Conservation (phyloP, 1,140 invertebrate species). For the Thaumatotibia leucotreta region DNA sequence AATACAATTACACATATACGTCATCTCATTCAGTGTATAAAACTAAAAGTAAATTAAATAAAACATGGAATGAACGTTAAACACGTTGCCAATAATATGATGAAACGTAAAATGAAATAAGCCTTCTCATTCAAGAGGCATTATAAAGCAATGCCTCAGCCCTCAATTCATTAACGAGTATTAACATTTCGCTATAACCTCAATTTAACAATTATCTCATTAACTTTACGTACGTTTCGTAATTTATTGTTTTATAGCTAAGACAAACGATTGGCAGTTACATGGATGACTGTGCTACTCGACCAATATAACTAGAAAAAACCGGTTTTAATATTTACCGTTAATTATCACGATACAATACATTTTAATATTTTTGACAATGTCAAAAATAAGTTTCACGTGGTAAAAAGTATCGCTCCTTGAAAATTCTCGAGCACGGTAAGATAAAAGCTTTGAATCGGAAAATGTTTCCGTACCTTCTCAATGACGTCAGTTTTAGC, state of each 20-base stretch:
- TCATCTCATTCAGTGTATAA: background rate
- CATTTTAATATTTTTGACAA: no score
- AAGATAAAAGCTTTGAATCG: no score
- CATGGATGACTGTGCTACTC: slow-evolving; percentile 18
- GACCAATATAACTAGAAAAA: slow-evolving; percentile 25
- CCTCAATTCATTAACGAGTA: slow-evolving; percentile 62
- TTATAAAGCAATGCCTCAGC: slow-evolving; percentile 28
- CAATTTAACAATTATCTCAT: slow-evolving; percentile 65
- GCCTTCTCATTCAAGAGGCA: slow-evolving; percentile 26
- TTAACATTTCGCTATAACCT: slow-evolving; percentile 71
- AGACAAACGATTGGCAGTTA: slow-evolving; percentile 67
- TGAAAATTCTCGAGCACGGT: no score
- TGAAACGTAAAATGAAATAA: slow-evolving; percentile 24
- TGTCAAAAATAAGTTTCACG: no score
- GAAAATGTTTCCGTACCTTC: no score
- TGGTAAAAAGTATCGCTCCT: no score
- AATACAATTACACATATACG: background rate
- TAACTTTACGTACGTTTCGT: slow-evolving; percentile 56
- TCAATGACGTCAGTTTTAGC: background rate
- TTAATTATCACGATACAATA: no score
- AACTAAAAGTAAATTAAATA: slow-evolving; percentile 18
- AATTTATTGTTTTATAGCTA: slow-evolving; percentile 54
- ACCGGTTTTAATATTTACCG: no score
- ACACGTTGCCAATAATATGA: slow-evolving; percentile 14
- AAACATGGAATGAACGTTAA: slow-evolving; percentile 20